Conservation (phyloP, 2,113 vertebrate species). For the Centropristis striata region DNA sequence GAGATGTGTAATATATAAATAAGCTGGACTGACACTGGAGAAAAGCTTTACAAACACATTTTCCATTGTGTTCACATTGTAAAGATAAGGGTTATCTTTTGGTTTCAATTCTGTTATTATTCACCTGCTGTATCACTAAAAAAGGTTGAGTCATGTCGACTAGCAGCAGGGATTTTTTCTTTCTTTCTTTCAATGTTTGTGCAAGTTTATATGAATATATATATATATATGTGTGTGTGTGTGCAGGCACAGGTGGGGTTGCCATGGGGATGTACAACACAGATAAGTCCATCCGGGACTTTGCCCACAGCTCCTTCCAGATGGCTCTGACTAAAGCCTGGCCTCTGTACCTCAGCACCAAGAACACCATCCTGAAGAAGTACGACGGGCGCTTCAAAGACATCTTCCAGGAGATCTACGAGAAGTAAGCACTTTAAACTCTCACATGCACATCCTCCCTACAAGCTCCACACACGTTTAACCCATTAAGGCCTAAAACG, state of each 20-base stretch:
- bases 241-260: conserved; percentile 92
- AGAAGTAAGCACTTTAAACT: conserved; percentile 86
- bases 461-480: too few relatives aligned
- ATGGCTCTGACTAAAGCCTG: conserved; percentile 93
- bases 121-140: background rate
- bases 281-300: conserved; percentile 94
- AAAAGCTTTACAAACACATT: background rate
- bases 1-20: background rate
- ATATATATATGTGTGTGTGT: conserved; percentile 8
- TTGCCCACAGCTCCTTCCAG: conserved; percentile 99
- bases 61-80: conserved; percentile 4
- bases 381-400: conserved; percentile 98
- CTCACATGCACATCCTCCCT: too few relatives aligned
- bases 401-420: conserved; percentile 99
- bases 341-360: conserved; percentile 98
- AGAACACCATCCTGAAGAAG: conserved; percentile 98
- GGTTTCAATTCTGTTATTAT: background rate
- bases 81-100: background rate
- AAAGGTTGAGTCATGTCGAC: background rate
- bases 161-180: background rate
- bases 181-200: too few relatives aligned
- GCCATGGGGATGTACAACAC: conserved; percentile 99
- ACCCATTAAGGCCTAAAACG: too few relatives aligned
- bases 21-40: background rate
- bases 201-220: background rate